Base-by-base conservation (phyloP, 2,888 invertebrate species). In the Chrysolina americana region DNA sequence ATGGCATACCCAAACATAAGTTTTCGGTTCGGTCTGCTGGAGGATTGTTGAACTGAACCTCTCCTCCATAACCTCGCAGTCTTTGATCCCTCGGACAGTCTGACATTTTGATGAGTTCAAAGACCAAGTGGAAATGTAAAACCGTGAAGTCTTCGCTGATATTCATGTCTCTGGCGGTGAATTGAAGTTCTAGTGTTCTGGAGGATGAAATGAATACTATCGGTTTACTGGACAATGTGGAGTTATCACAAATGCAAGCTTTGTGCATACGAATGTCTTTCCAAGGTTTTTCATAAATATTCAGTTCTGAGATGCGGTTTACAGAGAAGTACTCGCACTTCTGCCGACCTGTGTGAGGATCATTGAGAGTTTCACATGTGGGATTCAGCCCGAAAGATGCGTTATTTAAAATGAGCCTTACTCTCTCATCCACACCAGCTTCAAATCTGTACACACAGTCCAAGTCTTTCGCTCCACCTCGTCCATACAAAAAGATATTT, bases 131-230 rank as follows among this genome's bases (percentile, higher is more conserved):
- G 87, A 96, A 95, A 88, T 93, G 94, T 69, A 96, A 90, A 83
- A 94, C 93, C 41, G 94, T 92, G 86, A 94, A 95, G 87, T 97
- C 95, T 87, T 96, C 95, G 66, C 92, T 92, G 69, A 95, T 92
- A 82, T 92, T 91, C 89, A 96, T 92, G 70, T 92, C 90, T 76
- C 92, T 92, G 76, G 96, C 92, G 82, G 92, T 91, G 87, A 96
- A 94, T 81, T 92, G 93, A 73, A 96, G 88, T 88, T 96, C 95
- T 84, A 96, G 89, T 62, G 93, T 92, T 75, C 92, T 89, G 36
- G 93, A 92, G 44, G 92, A 89, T 11, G 94, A 93, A 76, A 92
- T 87, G 85, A 93, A 92, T 62, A 91, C 91, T 71, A 93, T 83
- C 1, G 93, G 92, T 48, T 91, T 89, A 79, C 90, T 89, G 65